Conservation (phyloP, 2,888 invertebrate genomes). For the Ashinkailepas kermadecensis region DNA sequence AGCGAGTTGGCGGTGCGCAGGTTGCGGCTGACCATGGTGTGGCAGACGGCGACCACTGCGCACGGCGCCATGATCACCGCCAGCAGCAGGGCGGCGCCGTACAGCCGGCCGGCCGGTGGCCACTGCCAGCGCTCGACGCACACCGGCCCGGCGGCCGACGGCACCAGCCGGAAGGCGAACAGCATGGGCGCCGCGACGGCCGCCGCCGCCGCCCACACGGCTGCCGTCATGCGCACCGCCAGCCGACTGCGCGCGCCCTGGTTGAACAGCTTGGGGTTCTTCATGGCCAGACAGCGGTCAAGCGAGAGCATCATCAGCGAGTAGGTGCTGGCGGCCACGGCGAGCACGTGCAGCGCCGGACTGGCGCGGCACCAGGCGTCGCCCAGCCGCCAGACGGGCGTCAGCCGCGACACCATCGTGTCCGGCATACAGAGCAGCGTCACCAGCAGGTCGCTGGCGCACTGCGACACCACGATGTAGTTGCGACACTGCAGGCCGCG, state of each 20-base stretch:
- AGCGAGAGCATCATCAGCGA: slow-evolving; percentile 69
- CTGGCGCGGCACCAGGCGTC: slow-evolving; percentile 28
- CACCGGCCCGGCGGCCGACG: slow-evolving; percentile 29
- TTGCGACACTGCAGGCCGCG: slow-evolving; percentile 46
- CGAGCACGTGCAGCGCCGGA: slow-evolving; percentile 53
- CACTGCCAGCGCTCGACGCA: slow-evolving; percentile 37
- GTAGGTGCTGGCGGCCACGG: slow-evolving; percentile 69
- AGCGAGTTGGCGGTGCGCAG: slow-evolving; percentile 59
- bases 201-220: slow-evolving; percentile 29
- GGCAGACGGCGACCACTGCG: slow-evolving; percentile 49
- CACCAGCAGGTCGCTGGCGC: slow-evolving; percentile 67
- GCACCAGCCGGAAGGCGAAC: slow-evolving; percentile 25
- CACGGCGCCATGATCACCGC: slow-evolving; percentile 43
- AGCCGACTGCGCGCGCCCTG: not conserved
- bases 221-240: slow-evolving; percentile 26
- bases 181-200: slow-evolving; percentile 28
- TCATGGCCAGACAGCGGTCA: slow-evolving; percentile 73
- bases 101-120: slow-evolving; percentile 48
- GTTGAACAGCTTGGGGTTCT: slow-evolving; percentile 49
- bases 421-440: slow-evolving; percentile 69
- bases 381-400: slow-evolving; percentile 40
- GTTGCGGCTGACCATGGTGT: slow-evolving; percentile 63
- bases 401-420: slow-evolving; percentile 47
- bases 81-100: slow-evolving; percentile 46
- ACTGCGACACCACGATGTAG: slow-evolving; percentile 65